Evolutionary conservation across 1,140 invertebrate species (phyloP).

Genomic region (Eriosoma lanigerum): DNA sequence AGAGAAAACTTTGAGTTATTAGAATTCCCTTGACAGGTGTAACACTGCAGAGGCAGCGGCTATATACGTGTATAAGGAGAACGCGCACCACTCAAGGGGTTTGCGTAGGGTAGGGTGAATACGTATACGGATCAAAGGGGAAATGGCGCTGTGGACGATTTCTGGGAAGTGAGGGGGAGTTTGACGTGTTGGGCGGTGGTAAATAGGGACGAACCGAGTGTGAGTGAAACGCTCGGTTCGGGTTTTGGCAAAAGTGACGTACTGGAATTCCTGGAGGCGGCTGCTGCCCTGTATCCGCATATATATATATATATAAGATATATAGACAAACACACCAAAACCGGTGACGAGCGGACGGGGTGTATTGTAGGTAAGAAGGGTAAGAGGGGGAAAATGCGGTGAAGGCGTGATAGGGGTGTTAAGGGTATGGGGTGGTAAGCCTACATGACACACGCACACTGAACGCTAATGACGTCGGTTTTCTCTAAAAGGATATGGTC

Average conservation of each 20-base stretch:
- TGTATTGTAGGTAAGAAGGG: too few relatives aligned
- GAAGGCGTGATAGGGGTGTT: too few relatives aligned
- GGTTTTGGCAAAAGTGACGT: constrained; percentile 47
- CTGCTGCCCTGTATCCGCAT: constrained; percentile 17
- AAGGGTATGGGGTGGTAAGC: not conserved
- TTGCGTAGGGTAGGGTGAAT: not conserved
- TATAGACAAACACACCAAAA: too few relatives aligned
- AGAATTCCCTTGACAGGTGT: constrained; percentile 51
- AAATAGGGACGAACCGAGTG: not conserved
- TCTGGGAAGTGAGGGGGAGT: not conserved
- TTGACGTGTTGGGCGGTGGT: not conserved
- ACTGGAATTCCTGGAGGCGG: constrained; percentile 27
- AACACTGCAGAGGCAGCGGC: not conserved
- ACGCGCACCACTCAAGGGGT: too few relatives aligned
- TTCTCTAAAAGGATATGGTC: constrained; percentile 22
- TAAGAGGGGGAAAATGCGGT: not conserved
- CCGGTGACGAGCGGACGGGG: too few relatives aligned
- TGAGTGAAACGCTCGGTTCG: not conserved
- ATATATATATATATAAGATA: too few relatives aligned
- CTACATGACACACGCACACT: constrained; percentile 5
- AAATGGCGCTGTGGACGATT: not conserved
- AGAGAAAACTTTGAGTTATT: constrained; percentile 48
- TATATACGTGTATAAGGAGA: not conserved
- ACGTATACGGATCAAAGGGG: not conserved
- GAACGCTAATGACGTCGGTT: constrained; percentile 41